Conservation (phyloP, 2,888 invertebrate genomes). For the Idaea straminata region DNA sequence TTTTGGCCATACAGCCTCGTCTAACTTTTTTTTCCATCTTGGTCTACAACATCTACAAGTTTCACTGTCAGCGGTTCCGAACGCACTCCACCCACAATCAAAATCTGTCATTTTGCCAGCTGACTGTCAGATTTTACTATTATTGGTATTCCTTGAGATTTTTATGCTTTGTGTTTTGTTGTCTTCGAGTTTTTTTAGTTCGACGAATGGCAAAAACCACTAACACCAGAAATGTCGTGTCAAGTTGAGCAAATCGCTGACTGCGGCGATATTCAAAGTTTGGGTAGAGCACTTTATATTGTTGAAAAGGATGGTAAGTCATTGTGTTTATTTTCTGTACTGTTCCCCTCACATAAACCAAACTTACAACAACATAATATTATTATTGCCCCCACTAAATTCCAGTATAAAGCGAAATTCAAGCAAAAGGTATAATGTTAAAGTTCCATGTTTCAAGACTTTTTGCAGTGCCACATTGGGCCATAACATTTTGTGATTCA, state of each 20-base stretch:
- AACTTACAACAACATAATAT: no score
- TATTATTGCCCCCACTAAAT: background rate
- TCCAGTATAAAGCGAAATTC: background rate
- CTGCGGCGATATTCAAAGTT: slow-evolving; percentile 80
- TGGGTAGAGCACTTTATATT: slow-evolving; percentile 80
- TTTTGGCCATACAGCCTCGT: background rate
- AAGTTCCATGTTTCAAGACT: background rate
- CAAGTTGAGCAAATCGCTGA: slow-evolving; percentile 83
- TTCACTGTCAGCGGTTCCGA: no score
- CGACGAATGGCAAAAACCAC: no score
- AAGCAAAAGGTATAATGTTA: background rate
- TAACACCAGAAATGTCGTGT: slow-evolving; percentile 56
- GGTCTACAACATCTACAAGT: no score
- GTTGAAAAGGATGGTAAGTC: slow-evolving; percentile 70
- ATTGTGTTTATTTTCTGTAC: background rate
- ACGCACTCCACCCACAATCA: no score
- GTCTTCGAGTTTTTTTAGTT: no score
- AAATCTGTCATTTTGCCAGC: no score
- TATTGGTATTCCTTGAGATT: no score
- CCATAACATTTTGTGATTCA: background rate
- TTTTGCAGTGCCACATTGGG: background rate
- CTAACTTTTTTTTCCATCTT: background rate
- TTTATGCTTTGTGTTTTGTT: no score
- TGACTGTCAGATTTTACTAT: no score
- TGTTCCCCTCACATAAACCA: no score